Evolutionary conservation across 2,113 vertebrate genomes (phyloP).

Genomic region (Orthonyx spaldingii): DNA sequence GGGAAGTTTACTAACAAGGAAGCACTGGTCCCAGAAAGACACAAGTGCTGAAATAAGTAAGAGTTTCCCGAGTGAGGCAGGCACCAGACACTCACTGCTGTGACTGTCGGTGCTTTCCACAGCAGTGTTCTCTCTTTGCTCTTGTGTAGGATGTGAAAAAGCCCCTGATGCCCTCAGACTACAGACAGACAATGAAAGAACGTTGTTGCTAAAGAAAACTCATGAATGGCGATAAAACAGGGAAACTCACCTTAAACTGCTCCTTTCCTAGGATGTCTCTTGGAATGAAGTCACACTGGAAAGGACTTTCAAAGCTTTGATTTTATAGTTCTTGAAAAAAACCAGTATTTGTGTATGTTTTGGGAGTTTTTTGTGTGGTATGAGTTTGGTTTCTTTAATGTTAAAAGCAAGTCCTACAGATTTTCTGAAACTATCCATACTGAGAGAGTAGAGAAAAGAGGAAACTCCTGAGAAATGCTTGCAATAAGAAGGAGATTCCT

Average conservation of each 20-base stretch:
- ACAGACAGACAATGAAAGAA: not conserved
- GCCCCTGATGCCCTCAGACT: not conserved
- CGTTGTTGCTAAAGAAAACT: not conserved
- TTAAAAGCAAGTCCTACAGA: not conserved
- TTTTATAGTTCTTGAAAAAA: not conserved
- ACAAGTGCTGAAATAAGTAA: not conserved
- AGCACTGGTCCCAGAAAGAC: not conserved
- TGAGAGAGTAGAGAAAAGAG: not conserved
- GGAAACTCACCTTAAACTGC: not conserved
- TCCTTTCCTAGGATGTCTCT: not conserved
- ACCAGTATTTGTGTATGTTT: not conserved
- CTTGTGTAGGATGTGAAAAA: not conserved
- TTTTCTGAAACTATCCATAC: not conserved
- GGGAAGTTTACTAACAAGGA: not conserved
- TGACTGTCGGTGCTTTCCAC: not conserved
- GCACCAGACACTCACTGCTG: not conserved
- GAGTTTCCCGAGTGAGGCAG: not conserved
- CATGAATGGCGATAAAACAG: not conserved
- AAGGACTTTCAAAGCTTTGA: not conserved
- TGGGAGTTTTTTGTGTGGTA: not conserved
- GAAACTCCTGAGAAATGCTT: not conserved
- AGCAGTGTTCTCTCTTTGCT: not conserved
- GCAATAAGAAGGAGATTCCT: not conserved
- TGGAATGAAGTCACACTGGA: not conserved
- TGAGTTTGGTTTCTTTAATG: not conserved